Conservation (phyloP, 2,797 vertebrate genomes). For the Chaetophractus vellerosus region DNA sequence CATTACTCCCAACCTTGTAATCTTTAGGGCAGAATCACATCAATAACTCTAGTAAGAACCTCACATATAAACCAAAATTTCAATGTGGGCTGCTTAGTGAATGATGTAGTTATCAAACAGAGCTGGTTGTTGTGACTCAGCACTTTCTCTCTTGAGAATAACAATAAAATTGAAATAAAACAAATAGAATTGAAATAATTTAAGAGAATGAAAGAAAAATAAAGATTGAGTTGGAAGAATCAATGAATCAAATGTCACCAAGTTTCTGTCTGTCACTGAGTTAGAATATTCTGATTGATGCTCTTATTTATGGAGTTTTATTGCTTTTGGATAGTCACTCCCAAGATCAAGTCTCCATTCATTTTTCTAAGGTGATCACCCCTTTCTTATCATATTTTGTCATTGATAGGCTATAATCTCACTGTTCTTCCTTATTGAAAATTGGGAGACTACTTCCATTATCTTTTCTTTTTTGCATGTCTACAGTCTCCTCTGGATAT, state of each 20-base stretch:
- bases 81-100: rapidly evolving
- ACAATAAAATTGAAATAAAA: background rate
- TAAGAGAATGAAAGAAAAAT: background rate
- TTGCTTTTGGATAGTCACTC: background rate
- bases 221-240: background rate
- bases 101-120: background rate
- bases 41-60: background rate
- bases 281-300: background rate
- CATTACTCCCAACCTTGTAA: background rate
- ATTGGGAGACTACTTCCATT: background rate
- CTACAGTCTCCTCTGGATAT: background rate
- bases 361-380: no score
- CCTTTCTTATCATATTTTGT: background rate
- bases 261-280: background rate
- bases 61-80: background rate
- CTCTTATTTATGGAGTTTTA: no score
- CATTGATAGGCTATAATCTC: background rate
- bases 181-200: background rate
- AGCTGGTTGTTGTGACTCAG: background rate
- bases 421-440: background rate
- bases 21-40: background rate
- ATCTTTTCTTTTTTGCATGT: background rate
- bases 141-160: background rate
- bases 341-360: background rate
- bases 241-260: background rate